Evolutionary conservation across 2,797 vertebrate genomes (phyloP), one percentile per base, ranked within the genome.

Genomic region (Clarias laeviceps): DNA sequence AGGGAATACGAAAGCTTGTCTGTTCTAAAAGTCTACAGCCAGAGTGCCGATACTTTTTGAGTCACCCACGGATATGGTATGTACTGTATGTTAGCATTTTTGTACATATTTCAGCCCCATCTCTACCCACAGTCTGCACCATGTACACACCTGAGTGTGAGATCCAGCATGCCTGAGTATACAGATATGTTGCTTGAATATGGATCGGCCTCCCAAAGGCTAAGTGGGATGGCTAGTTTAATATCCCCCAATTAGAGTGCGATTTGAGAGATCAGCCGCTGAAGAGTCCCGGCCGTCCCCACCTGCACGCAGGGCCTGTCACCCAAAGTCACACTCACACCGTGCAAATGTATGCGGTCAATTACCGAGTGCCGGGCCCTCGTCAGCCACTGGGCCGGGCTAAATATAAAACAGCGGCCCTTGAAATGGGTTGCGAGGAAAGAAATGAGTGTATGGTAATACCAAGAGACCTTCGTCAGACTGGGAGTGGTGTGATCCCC

Each of bases 181-280:
- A 90, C 90, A 90, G 92, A 92, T 92, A 93, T 93, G 91, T 93
- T 54, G 90, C 77, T 87, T 92, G 92, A 93, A 93, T 94, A 93
- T 91, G 91, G 93, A 94, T 94, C 91, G 92, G 89, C 90, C 90
- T 93, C 92, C 93, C 92, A 93, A 92, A 94, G 93, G 94, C 93
- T 93, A 93, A 94, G 92, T 92, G 91, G 92, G 90, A 93, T 92
- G 92, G 93, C 91, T 92, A 91, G 91, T 93, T 90, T 94, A 94
- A 95, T 94, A 93, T 93, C 92, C 93, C 91, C 93, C 93, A 93
- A 94, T 95, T 95, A 95, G 91, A 92, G 91, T 86, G 83, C 83
- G 87, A 91, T 90, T 90, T 90, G 89, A 93, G 90, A 93, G 92
- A 93, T 93, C 93, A 94, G 91, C 91, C 89, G 29, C 86, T 91